Conservation (phyloP, 2,888 invertebrate species). For the Lissonota sp. region DNA sequence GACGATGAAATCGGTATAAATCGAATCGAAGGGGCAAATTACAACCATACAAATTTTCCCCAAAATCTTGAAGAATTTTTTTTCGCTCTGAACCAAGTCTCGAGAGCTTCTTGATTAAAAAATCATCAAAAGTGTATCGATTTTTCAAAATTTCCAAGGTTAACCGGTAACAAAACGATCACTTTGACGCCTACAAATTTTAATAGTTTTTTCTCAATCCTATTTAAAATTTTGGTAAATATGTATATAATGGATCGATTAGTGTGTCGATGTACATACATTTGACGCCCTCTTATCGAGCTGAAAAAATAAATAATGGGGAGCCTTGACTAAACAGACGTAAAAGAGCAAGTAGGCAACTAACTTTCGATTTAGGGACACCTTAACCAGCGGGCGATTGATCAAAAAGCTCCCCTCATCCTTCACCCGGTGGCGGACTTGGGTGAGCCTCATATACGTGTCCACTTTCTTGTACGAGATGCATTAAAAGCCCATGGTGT, state of each 20-base stretch:
- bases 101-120: too few relatives aligned
- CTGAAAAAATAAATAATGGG: conserved; percentile 30
- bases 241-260: not conserved
- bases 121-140: too few relatives aligned
- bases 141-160: too few relatives aligned
- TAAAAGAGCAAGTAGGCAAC: conserved; percentile 60
- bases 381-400: conserved; percentile 77
- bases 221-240: not conserved
- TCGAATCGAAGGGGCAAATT: too few relatives aligned
- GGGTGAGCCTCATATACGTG: conserved; percentile 18
- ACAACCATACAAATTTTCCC: too few relatives aligned
- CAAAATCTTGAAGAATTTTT: too few relatives aligned
- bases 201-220: not conserved
- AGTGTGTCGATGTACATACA: not conserved
- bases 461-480: conserved; percentile 61
- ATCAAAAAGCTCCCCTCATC: conserved; percentile 65
- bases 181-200: not conserved
- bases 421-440: conserved; percentile 56
- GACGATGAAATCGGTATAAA: too few relatives aligned
- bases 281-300: conserved; percentile 59
- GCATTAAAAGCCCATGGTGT: conserved; percentile 79
- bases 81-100: too few relatives aligned
- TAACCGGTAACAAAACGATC: too few relatives aligned
- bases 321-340: conserved; percentile 60
- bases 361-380: conserved; percentile 79